A percentile compares a stretch with the other conserved stretches of the same genome.
Conservation (phyloP, 1,140 invertebrate species). For the Drosophila ohnishii region DNA sequence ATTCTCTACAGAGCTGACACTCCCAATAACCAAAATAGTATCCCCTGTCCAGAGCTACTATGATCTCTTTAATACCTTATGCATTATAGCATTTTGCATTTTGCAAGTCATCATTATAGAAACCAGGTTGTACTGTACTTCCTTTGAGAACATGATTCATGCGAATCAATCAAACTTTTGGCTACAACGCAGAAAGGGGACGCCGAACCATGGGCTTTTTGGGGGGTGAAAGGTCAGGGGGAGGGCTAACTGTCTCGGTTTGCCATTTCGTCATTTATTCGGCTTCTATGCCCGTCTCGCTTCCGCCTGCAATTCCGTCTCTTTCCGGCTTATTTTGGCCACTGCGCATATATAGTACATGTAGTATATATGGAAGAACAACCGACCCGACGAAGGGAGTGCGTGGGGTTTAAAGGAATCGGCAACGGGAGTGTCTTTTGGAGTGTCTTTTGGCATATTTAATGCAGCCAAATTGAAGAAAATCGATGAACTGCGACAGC, state of each 20-base stretch:
- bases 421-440: conserved; percentile 12
- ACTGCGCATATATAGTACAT: conserved; percentile 20
- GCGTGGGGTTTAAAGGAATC: not conserved
- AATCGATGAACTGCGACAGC: conserved; percentile 59
- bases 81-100: too few species aligned
- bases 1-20: not conserved
- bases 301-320: conserved; percentile 19
- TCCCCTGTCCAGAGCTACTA: not conserved
- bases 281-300: conserved; percentile 37
- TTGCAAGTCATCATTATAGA: too few species aligned
- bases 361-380: not conserved
- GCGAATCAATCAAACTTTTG: conserved; percentile 73
- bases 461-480: conserved; percentile 52
- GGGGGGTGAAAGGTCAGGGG: conserved; percentile 21
- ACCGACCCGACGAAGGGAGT: not conserved
- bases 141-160: conserved; percentile 61
- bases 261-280: conserved; percentile 55
- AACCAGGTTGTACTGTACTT: conserved; percentile 31
- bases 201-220: not conserved
- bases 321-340: conserved; percentile 28
- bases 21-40: not conserved
- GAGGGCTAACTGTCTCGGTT: conserved; percentile 34
- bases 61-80: not conserved
- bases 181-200: conserved; percentile 23
- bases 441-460: conserved; percentile 47